These are phyloP conservation scores for Odontomachus brunneus DNA, from an alignment of 1,140 invertebrate genomes.

Conservation along the genomic window DNA sequence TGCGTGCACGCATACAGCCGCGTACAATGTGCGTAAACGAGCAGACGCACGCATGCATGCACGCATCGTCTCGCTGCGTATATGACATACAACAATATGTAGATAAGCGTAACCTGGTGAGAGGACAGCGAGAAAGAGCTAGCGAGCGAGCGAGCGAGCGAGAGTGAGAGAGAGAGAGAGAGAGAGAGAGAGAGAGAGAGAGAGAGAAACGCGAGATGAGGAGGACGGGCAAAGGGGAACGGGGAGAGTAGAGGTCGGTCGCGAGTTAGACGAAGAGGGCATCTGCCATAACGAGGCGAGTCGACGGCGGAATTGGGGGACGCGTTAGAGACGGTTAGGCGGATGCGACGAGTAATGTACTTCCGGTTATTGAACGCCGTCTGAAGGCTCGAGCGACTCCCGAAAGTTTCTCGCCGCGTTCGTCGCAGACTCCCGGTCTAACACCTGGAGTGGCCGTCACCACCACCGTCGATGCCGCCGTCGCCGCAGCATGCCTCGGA, in stretches of 20 bases:
- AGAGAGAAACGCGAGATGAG: constrained; percentile 2
- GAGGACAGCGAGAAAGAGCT: constrained; percentile 1
- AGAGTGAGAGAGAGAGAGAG: background rate
- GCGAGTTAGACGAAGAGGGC: constrained; percentile 47
- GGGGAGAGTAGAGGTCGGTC: constrained; percentile 9
- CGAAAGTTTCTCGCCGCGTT: constrained; percentile 55
- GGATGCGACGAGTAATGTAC: constrained; percentile 80
- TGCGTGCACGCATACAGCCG: background rate
- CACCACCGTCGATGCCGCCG: too few relatives aligned
- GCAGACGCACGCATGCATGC: background rate
- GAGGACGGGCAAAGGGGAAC: background rate
- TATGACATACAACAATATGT: constrained; percentile 16
- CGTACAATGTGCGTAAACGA: too few relatives aligned
- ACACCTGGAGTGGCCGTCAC: constrained; percentile 62
- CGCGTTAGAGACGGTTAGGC: constrained; percentile 77
- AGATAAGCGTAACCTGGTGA: constrained; percentile 57
- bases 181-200: background rate
- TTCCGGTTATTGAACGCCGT: constrained; percentile 80
- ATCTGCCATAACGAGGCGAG: constrained; percentile 63
- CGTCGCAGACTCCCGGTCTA: constrained; percentile 48
- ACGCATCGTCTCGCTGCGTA: constrained; percentile 9
- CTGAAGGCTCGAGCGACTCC: constrained; percentile 74
- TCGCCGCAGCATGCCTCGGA: constrained; percentile 4
- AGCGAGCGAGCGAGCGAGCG: background rate
- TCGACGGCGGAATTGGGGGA: constrained; percentile 72